Percentiles rank a stretch among this genome's conserved stretches.
These are phyloP conservation scores for Notothenia rossii DNA, from an alignment of 2,113 vertebrate species.

Conservation along the genomic window DNA sequence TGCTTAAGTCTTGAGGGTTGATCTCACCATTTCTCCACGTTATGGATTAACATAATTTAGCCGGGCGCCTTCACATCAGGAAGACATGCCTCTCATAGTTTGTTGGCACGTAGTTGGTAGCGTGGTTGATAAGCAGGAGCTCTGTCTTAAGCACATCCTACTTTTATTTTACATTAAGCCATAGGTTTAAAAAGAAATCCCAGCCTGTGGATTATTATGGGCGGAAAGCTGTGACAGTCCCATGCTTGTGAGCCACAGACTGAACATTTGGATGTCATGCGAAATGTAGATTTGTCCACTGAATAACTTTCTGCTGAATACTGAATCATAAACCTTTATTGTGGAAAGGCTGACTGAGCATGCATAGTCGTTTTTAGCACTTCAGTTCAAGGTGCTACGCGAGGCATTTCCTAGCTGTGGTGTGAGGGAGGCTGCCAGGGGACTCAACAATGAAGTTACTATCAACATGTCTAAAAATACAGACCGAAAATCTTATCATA, in stretches of 20 bases:
- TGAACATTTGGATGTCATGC: not conserved
- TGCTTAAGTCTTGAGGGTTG: conserved; percentile 38
- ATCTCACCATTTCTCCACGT: conserved; percentile 52
- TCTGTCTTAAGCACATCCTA: conserved; percentile 58
- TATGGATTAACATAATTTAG: conserved; percentile 64
- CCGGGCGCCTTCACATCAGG: conserved; percentile 48
- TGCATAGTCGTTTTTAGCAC: not conserved
- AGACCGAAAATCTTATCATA: not conserved
- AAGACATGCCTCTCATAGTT: conserved; percentile 27
- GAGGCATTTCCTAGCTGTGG: conserved; percentile 12
- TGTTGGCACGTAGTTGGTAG: conserved; percentile 21
- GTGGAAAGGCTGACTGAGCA: not conserved
- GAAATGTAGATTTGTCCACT: conserved; percentile 4
- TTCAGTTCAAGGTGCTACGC: conserved; percentile 20
- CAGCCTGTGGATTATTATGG: conserved; percentile 43
- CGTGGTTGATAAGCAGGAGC: conserved; percentile 43
- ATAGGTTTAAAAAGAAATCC: conserved; percentile 43
- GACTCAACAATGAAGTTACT: conserved; percentile 9
- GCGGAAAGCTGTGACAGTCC: conserved; percentile 3
- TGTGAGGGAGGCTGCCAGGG: conserved; percentile 9
- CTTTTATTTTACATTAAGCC: conserved; percentile 62
- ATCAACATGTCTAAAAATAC: conserved; percentile 29
- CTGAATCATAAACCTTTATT: not conserved
- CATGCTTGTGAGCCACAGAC: not conserved
- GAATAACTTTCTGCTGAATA: not conserved